Base-by-base conservation (phyloP, 2,888 invertebrate genomes). In the Microctonus brassicae region DNA sequence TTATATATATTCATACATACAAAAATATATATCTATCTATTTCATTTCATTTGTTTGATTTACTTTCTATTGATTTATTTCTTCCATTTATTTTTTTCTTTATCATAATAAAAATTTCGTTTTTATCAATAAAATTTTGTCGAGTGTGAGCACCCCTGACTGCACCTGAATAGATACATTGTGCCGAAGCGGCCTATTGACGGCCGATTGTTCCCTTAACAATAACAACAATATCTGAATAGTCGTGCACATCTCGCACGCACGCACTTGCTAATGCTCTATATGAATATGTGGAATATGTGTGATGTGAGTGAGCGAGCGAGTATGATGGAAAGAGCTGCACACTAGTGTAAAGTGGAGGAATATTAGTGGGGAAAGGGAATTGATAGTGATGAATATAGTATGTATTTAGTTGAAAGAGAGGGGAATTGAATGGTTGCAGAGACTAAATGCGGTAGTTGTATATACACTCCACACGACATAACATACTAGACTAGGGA, bases 181-280 rank as follows among this genome's bases (percentile, higher is more conserved):
- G 86, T 87, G 81, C 82, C 80, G 80, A 82, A 84, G 84, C 85
- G 82, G 84, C 83, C 86, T 86, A 87, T 87, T 86, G 86, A 87
- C 84, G 86, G 85, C 80, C 86, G 85, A 87, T 87, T 87, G 86
- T 87, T 87, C 86, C 81, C 82, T 83, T 80, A 86, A 87, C 86
- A 86, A 87, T 87, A 87, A 87, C 86, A 86, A 86, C 86, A 87
- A 86, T 86, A 87, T 87, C 85, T 85, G 85, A 86, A 87, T 86
- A 84, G 86, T 85, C 81, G 81, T 80, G 84, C 83, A 82, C 84
- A 84, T 85, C 85, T 84, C 85, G 82, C 29, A 29, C 82, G 76
- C 75, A 77, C 77, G 78, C 79, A 79, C 82, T 66, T 71, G 79
- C 80, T 78, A 78, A 57, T 58, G 70, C 73, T 67, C 60, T 69